Conservation (phyloP, 2,113 vertebrate species). For the Apteryx mantelli region DNA sequence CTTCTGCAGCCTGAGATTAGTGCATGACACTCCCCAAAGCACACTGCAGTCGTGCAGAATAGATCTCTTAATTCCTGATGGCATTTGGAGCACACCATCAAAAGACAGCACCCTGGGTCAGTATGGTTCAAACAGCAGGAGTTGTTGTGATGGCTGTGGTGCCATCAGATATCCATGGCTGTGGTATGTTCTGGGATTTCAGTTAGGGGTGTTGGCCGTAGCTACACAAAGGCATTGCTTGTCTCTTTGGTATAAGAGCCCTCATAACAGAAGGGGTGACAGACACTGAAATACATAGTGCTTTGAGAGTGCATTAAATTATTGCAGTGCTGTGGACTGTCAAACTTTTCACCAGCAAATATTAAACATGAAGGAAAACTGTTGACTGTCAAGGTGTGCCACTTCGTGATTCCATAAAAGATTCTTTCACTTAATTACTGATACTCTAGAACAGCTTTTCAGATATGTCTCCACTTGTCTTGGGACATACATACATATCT, state of each 20-base stretch:
- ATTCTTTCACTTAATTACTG: too few relatives aligned
- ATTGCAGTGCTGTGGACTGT: too few relatives aligned
- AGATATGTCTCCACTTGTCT: background rate
- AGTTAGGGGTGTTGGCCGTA: background rate
- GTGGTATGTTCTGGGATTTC: accelerated
- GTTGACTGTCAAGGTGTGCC: too few relatives aligned
- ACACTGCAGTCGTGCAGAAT: background rate
- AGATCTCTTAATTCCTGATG: background rate
- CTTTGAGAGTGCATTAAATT: background rate
- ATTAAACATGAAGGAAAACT: too few relatives aligned
- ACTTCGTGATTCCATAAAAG: too few relatives aligned
- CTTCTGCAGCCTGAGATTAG: background rate
- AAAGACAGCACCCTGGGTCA: background rate
- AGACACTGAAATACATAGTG: background rate
- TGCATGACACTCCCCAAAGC: background rate
- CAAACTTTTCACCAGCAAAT: too few relatives aligned
- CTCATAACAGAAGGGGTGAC: background rate
- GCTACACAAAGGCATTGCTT: background rate
- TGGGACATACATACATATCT: background rate
- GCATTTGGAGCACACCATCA: background rate
- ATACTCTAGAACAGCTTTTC: too few relatives aligned
- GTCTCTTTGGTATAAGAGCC: background rate
- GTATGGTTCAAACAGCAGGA: background rate
- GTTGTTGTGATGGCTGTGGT: background rate
- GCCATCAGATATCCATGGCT: background rate